Evolutionary conservation across 2,888 invertebrate genomes (phyloP).

Genomic region (Orchesella flavescens): DNA sequence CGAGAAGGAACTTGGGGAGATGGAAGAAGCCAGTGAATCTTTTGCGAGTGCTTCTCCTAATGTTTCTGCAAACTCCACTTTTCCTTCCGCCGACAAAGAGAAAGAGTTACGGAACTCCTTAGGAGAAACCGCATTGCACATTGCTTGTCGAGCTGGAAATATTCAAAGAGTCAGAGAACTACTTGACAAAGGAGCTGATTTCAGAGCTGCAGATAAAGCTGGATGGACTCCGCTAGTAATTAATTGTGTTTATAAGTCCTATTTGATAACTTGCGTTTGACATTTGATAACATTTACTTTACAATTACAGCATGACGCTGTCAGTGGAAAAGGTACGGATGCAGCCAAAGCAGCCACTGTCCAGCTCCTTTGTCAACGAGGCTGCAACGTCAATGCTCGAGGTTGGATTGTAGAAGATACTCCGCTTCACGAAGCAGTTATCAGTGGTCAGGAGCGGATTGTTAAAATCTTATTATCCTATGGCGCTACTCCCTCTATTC

Average conservation of each 20-base stretch:
- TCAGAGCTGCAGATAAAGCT: slow-evolving; percentile 81
- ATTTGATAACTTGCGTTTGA: slow-evolving; percentile 47
- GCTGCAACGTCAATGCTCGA: slow-evolving; percentile 77
- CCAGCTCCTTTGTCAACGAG: slow-evolving; percentile 77
- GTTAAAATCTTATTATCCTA: slow-evolving; percentile 78
- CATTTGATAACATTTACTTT: no score
- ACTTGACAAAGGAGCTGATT: slow-evolving; percentile 77
- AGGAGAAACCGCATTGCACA: slow-evolving; percentile 81
- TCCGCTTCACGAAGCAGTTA: slow-evolving; percentile 81
- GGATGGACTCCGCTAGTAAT: slow-evolving; percentile 82
- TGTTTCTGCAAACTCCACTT: background rate
- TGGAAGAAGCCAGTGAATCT: no score
- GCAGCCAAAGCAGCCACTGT: slow-evolving; percentile 75
- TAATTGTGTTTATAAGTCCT: slow-evolving; percentile 6
- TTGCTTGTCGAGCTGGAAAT: slow-evolving; percentile 77
- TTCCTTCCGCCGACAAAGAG: slow-evolving; percentile 66
- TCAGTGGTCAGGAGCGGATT: slow-evolving; percentile 76
- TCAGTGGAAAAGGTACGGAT: slow-evolving; percentile 74
- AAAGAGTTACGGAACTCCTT: slow-evolving; percentile 81
- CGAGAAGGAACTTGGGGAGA: background rate
- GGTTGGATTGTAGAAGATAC: slow-evolving; percentile 80
- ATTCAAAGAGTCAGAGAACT: slow-evolving; percentile 76
- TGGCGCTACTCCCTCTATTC: slow-evolving; percentile 77
- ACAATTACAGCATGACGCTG: slow-evolving; percentile 80
- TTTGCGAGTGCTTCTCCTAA: no score